Evolutionary conservation across 1,140 invertebrate species (phyloP).

Genomic region (Triops cancriformis): DNA sequence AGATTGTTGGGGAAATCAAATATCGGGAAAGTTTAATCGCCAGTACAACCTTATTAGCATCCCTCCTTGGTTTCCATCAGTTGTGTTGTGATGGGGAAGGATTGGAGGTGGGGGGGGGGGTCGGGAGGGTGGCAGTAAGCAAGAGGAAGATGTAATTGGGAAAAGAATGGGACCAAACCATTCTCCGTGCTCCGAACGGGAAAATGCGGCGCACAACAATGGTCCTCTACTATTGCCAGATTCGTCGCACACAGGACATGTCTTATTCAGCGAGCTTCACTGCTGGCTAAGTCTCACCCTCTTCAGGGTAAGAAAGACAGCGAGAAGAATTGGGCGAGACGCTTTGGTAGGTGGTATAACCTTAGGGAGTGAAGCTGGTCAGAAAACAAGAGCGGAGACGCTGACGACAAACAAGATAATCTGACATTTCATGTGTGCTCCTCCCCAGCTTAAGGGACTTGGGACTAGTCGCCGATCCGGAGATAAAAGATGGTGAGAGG

Average conservation of each 20-base stretch:
- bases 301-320: background rate
- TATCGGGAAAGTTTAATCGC: background rate
- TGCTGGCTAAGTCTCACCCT: constrained; percentile 12
- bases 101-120: background rate
- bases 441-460: background rate
- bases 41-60: background rate
- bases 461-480: background rate
- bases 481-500: background rate
- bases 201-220: background rate
- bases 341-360: background rate
- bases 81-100: background rate
- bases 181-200: background rate
- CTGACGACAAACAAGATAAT: constrained; percentile 10
- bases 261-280: constrained; percentile 1
- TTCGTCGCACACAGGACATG: constrained; percentile 1
- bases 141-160: background rate
- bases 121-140: background rate
- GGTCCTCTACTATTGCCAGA: background rate
- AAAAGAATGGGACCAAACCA: background rate
- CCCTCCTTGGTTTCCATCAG: background rate
- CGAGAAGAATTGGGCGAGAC: background rate
- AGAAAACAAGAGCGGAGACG: background rate
- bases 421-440: constrained; percentile 10
- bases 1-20: background rate
- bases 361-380: background rate